A percentile compares a stretch with the other conserved stretches of the same genome.
Evolutionary conservation across 2,113 vertebrate genomes (phyloP).

Genomic region (Meles meles): DNA sequence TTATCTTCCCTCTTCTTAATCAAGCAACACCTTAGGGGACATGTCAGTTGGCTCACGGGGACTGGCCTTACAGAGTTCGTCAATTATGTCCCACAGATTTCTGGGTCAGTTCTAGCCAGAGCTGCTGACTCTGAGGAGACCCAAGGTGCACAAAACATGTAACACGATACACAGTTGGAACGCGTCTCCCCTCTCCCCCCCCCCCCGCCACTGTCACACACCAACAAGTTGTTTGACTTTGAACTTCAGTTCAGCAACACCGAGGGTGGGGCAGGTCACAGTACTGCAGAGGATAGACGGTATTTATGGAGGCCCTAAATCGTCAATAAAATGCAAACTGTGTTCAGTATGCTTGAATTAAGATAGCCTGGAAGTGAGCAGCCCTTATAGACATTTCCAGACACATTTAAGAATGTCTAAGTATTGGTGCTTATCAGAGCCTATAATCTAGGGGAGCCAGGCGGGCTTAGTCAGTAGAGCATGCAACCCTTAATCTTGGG

Average conservation of each 20-base stretch:
- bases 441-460: background rate
- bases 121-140: background rate
- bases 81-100: background rate
- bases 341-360: background rate
- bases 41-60: background rate
- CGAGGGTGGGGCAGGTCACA: background rate
- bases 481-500: background rate
- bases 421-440: background rate
- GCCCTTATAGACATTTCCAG: background rate
- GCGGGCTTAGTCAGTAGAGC: background rate
- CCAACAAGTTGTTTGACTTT: background rate
- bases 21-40: background rate
- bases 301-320: background rate
- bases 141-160: background rate
- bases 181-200: rapidly evolving
- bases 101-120: background rate
- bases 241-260: background rate
- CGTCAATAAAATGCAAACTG: background rate
- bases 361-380: background rate
- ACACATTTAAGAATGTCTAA: background rate
- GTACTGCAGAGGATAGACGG: background rate
- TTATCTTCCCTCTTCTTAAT: background rate
- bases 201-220: background rate
- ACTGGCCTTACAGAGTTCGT: background rate
- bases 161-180: background rate